Conservation (phyloP, 1,140 invertebrate species). For the Mactra quadrangularis region DNA sequence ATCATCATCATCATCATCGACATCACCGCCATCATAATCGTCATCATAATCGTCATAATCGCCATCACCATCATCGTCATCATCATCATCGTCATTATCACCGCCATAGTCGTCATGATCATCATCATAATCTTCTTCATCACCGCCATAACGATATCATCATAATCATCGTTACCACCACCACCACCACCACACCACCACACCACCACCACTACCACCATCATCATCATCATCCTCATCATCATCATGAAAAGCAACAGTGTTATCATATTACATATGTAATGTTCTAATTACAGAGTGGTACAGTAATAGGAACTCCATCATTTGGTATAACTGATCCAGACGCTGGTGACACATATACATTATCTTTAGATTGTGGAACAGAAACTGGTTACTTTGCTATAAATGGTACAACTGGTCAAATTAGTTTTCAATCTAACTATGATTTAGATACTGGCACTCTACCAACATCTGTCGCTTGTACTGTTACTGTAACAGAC, state of each 20-base stretch:
- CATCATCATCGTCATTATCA: neutral
- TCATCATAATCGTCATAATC: no score
- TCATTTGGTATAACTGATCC: conserved; percentile 43
- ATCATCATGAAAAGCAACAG: neutral
- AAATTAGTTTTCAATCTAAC: conserved; percentile 29
- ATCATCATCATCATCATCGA: neutral
- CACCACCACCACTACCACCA: neutral
- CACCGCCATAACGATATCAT: neutral
- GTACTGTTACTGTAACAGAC: conserved; percentile 57
- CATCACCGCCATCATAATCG: neutral
- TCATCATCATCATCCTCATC: neutral
- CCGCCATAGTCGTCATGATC: neutral
- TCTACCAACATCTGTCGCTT: conserved; percentile 27
- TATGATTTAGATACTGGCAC: conserved; percentile 54
- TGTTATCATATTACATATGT: neutral
- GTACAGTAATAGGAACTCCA: conserved; percentile 44
- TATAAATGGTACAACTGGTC: conserved; percentile 39
- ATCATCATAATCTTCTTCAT: no score
- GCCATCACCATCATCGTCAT: neutral
- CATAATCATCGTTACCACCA: neutral
- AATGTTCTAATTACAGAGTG: conserved; percentile 52
- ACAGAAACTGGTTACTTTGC: conserved; percentile 38
- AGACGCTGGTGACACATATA: conserved; percentile 51
- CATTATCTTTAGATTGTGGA: conserved; percentile 53
- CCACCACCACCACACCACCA: neutral